A percentile compares a stretch with the other conserved stretches of the same genome.
phyloP scores from a whole-genome alignment of 1,140 invertebrate species.

The Maconellicoccus hirsutus region DNA sequence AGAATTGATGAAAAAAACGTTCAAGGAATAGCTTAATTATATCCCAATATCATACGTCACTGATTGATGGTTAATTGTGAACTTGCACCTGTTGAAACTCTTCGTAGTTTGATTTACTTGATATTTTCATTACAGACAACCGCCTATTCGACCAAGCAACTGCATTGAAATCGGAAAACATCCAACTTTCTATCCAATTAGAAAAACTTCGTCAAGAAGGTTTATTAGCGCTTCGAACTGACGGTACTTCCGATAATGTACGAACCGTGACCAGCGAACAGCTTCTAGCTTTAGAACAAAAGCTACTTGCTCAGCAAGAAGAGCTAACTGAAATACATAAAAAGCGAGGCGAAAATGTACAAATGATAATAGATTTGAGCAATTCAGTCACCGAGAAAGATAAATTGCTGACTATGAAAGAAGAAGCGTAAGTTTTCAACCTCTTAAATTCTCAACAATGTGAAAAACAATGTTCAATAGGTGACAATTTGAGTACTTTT shows the following conservation, averaged over 20 bases:
- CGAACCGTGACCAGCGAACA: slow-evolving; percentile 36
- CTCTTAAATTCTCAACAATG: too few relatives aligned
- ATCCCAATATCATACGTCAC: too few relatives aligned
- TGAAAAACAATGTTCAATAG: too few relatives aligned
- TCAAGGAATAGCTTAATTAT: too few relatives aligned
- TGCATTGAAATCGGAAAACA: slow-evolving; percentile 62
- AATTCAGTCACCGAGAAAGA: slow-evolving; percentile 73
- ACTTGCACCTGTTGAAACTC: not conserved
- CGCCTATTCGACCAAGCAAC: slow-evolving; percentile 71
- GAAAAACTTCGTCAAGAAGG: slow-evolving; percentile 52
- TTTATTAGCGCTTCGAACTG: slow-evolving; percentile 21
- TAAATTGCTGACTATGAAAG: slow-evolving; percentile 57
- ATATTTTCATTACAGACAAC: slow-evolving; percentile 65
- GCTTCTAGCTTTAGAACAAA: slow-evolving; percentile 64
- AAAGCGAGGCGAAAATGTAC: slow-evolving; percentile 79
- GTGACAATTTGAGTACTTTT: not conserved
- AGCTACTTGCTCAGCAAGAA: slow-evolving; percentile 74
- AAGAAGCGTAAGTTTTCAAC: slow-evolving; percentile 53
- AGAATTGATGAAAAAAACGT: too few relatives aligned
- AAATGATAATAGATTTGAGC: slow-evolving; percentile 84
- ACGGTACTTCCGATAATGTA: slow-evolving; percentile 34
- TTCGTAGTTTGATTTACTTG: not conserved
- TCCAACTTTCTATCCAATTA: slow-evolving; percentile 70
- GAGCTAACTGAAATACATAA: slow-evolving; percentile 82
- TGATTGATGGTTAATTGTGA: too few relatives aligned